A percentile compares a stretch with the other conserved stretches of the same genome.
These are phyloP conservation scores for Numenius phaeopus DNA, from an alignment of 2,797 vertebrate genomes.

Conservation along the genomic window DNA sequence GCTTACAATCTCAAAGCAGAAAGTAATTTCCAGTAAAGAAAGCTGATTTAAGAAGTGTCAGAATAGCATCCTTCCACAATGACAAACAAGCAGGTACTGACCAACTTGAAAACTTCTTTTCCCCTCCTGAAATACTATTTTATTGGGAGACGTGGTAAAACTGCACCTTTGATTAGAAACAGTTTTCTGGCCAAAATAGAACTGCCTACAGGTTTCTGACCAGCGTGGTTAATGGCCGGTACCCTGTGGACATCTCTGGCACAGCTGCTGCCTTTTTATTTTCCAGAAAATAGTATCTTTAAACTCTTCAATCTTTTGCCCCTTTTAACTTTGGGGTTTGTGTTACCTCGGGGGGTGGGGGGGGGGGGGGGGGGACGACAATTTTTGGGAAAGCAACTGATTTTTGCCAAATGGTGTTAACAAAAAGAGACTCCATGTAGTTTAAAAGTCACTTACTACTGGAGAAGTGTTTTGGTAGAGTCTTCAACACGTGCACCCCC, in stretches of 20 bases:
- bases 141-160: neutral
- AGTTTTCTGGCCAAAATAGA: neutral
- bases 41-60: too few species aligned
- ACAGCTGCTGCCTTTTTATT: too few species aligned
- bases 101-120: neutral
- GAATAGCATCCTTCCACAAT: neutral
- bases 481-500: rapidly evolving
- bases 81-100: neutral
- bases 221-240: neutral
- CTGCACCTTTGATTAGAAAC: neutral
- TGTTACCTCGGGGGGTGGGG: rapidly evolving
- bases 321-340: neutral
- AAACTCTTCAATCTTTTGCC: rapidly evolving
- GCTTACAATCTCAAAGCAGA: neutral
- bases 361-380: rapidly evolving
- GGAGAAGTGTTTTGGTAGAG: neutral
- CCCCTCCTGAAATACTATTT: rapidly evolving
- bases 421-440: rapidly evolving
- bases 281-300: rapidly evolving
- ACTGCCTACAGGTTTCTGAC: rapidly evolving
- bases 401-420: neutral
- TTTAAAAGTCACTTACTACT: neutral
- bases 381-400: rapidly evolving
- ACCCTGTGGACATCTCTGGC: rapidly evolving
- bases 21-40: neutral